Base-by-base conservation (phyloP, 2,113 vertebrate species). In the Pyxicephalus adspersus region DNA sequence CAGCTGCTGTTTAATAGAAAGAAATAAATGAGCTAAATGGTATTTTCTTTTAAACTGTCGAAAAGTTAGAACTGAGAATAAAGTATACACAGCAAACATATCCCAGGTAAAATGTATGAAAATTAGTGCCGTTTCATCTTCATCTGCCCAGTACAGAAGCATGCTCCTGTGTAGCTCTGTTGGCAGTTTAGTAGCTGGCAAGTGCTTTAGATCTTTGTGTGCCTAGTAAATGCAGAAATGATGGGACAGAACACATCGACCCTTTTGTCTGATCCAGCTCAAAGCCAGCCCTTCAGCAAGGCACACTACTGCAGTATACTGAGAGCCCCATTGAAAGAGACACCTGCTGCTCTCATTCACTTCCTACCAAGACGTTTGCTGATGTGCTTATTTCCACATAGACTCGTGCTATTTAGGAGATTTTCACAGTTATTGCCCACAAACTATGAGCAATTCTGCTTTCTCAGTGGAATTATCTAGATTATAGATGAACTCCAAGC, bases 231-330 rank as follows among this genome's bases (percentile, higher is more conserved):
- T 78, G 63, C 20, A 57, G 50, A 78, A 78, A 78, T 57, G 76
- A 78, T 78, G 63, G 58, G 63, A 67, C 50, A 4, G 75, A 55
- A 55, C 76, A 78, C 63, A 78, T 78, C 66, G 64, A 64, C 76
- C 25, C 9, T 29, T 28, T 51, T 66, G 28, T 78, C 26, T 38
- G 50, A 66, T 78, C 15, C 45, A 58, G 60, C 60, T 66, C 64
- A 77, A 55, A 54, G 63, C 76, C 16, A 25, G 3, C 20, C 22
- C 76, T 67, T 57, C n/a, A 67, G 29, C 19, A 55, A 51, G 57
- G 55, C 76, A 26, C 64, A 66, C 50, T 54, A 16, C 31, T 64
- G 66, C 63, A 78, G 63, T 57, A 66, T 66, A 55, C 28, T 22
- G 71, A 58, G 54, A 28, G 38, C 26, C 17, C 50, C 38, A 55